Evolutionary conservation across 2,797 vertebrate genomes (phyloP), one percentile per base, ranked within the genome.

Genomic region (Pseudochromis fuscus): DNA sequence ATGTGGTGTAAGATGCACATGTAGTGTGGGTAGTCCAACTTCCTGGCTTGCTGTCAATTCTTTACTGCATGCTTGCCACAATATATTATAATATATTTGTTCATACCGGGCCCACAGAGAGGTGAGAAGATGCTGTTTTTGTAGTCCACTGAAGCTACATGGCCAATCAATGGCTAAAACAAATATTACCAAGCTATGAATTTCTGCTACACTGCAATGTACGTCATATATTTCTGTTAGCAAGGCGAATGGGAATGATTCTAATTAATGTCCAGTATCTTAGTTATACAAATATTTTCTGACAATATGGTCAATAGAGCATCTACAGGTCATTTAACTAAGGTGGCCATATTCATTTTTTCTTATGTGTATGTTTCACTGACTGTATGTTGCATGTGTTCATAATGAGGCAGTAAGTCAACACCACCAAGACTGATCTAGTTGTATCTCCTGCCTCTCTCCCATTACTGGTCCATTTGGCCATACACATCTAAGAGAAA

Each of bases 371-470:
- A 15, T 2, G 55, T 68, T 64, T n/a, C 31, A 55, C 33, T 50
- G 50, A 51, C 46, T 52, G 35, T 52, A 19, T 51, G 50, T 61
- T 59, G 72, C 46, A 31, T 71, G 71, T 59, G 64, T 55, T 65
- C 50, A 13, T 74, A 67, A 77, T 68, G 69, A 84, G 64, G 78
- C 53, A 84, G 89, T 89, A 91, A 92, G 85, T 67, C 77, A 87
- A 89, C 82, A 92, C 89, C 87, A 50, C 62, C 48, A 49, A 38
- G 74, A 57, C 59, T 77, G 82, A 82, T 83, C 75, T 74, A 40
- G 75, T 84, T 84, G 59, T 82, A 77, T 89, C 76, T 75, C 53
- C 37, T 15, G 68, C 74, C 60, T 80, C 82, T 83, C 88, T 87
- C 73, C 52, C 7, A 37, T 92, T 90, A 87, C 88, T 5, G 12